phyloP scores from a whole-genome alignment of 2,797 vertebrate genomes.

The Clarias fuscus region DNA sequence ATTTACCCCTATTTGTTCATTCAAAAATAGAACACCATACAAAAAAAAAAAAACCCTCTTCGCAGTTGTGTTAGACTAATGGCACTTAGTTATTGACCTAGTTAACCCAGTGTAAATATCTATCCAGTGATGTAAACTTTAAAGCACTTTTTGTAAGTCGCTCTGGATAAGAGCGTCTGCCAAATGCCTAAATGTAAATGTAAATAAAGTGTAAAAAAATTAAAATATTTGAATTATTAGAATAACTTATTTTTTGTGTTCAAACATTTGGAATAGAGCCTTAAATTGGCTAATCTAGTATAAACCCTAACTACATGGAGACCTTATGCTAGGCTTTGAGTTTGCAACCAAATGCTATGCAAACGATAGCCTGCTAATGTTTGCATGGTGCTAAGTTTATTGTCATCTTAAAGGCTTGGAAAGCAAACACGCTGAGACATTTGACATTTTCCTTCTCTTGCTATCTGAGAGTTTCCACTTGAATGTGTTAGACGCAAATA shows the following conservation, averaged over 20 bases:
- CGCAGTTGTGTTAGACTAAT: no score
- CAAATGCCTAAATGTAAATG: no score
- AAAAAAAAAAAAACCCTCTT: no score
- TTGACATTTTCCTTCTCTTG: not conserved
- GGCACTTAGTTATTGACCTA: no score
- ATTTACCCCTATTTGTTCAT: not conserved
- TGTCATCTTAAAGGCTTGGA: not conserved
- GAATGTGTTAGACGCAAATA: constrained; percentile 29
- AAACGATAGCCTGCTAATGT: not conserved
- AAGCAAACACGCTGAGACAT: not conserved
- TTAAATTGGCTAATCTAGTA: not conserved
- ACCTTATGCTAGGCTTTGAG: not conserved
- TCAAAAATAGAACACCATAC: not conserved
- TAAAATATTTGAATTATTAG: not conserved
- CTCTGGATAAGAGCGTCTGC: no score
- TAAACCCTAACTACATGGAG: not conserved
- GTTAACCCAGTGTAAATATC: no score
- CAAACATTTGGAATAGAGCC: not conserved
- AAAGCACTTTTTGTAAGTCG: no score
- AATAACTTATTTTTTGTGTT: not conserved
- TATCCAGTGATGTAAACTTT: no score
- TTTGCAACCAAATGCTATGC: constrained; percentile 2
- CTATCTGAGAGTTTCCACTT: constrained; percentile 22
- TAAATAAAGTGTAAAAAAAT: not conserved
- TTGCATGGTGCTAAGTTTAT: not conserved